Conservation (phyloP, 2,797 vertebrate genomes). For the Falco berigora region DNA sequence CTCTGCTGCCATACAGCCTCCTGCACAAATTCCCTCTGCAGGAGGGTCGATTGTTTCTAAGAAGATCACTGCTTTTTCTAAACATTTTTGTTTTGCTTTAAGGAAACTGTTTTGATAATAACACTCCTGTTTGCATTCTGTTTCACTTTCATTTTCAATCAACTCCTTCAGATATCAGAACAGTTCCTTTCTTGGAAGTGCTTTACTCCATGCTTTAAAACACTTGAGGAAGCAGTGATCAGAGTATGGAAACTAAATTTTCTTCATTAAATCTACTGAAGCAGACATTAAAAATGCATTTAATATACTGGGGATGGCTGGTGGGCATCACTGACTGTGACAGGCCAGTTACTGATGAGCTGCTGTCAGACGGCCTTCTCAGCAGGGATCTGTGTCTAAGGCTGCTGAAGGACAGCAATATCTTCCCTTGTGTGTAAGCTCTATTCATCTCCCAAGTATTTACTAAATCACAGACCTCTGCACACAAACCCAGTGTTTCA, state of each 20-base stretch:
- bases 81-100: slow-evolving; percentile 25
- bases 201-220: slow-evolving; percentile 66
- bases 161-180: slow-evolving; percentile 1
- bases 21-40: neutral
- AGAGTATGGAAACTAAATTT: slow-evolving; percentile 78
- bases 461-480: slow-evolving; percentile 93
- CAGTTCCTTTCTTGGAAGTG: slow-evolving; percentile 33
- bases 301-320: slow-evolving; percentile 80
- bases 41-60: neutral
- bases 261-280: slow-evolving; percentile 83
- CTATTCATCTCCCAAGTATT: slow-evolving; percentile 85
- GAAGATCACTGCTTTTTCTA: neutral
- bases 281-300: slow-evolving; percentile 85
- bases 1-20: neutral
- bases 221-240: slow-evolving; percentile 76
- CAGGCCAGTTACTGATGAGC: slow-evolving; percentile 84
- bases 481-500: slow-evolving; percentile 86
- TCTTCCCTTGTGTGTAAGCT: slow-evolving; percentile 80
- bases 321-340: slow-evolving; percentile 82
- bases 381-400: slow-evolving; percentile 81
- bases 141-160: slow-evolving; percentile 44
- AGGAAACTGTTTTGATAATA: neutral
- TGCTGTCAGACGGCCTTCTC: slow-evolving; percentile 80
- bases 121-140: neutral
- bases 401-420: slow-evolving; percentile 83